A percentile compares a stretch with the other conserved stretches of the same genome.
These are phyloP conservation scores for Percopsis omiscomaycus DNA, from an alignment of 2,797 vertebrate genomes.

Conservation along the genomic window DNA sequence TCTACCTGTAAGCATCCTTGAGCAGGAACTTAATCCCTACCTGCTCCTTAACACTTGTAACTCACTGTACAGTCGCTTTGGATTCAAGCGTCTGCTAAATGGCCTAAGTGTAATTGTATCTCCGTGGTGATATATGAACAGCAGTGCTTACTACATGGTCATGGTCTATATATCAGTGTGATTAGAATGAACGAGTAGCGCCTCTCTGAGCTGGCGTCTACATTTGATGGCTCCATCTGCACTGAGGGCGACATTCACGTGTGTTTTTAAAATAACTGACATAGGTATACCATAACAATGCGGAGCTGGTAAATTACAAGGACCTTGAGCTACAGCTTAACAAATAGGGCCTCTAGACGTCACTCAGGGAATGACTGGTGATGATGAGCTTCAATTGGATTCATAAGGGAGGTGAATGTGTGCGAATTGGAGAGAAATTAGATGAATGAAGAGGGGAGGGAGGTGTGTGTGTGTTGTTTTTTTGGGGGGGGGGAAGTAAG, in stretches of 20 bases:
- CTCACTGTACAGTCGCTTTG: no score
- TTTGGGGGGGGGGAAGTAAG: conserved; percentile 39
- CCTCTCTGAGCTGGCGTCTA: conserved; percentile 38
- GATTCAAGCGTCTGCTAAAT: no score
- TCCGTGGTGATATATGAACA: no score
- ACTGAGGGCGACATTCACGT: conserved; percentile 54
- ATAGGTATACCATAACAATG: conserved; percentile 59
- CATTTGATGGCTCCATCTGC: conserved; percentile 62
- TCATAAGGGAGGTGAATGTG: conserved; percentile 65
- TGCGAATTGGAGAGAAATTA: conserved; percentile 74
- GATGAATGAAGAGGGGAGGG: conserved; percentile 61
- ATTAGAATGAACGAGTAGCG: conserved; percentile 45
- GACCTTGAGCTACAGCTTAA: conserved; percentile 25
- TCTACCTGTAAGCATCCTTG: no score
- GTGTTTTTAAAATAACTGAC: conserved; percentile 49
- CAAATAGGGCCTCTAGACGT: conserved; percentile 35
- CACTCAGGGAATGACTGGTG: conserved; percentile 53
- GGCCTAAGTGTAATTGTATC: no score
- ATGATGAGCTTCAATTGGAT: conserved; percentile 69
- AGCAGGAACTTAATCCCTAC: no score
- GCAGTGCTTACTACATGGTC: no score
- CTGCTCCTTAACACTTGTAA: no score
- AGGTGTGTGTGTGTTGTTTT: conserved; percentile 8
- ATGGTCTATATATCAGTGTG: no score
- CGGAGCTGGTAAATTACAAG: conserved; percentile 11